Evolutionary conservation across 2,113 vertebrate species (phyloP), one percentile per base, ranked within the genome.

Genomic region (Callospermophilus lateralis): DNA sequence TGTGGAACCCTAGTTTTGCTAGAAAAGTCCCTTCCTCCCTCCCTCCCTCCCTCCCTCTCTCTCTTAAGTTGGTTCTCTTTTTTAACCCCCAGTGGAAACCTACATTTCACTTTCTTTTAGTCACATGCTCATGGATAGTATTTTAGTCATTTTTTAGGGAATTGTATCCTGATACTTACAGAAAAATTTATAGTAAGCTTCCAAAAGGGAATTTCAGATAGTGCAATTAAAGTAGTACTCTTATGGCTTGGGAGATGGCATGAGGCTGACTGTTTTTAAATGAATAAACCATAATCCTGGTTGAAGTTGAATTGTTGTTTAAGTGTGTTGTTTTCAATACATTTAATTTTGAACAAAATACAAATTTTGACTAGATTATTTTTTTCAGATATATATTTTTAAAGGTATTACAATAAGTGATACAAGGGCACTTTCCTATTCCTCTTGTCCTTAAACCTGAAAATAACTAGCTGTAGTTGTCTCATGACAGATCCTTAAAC

Each of bases 61-160:
- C 30, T 70, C 42, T 79, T 12, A 13, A 2, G 19, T 13, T 73
- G 39, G 39, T 63, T 30, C 26, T 20, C 32, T 86, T 93, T 94
- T 48, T 20, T 80, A 70, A 24, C 51, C 2, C n/a, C 45, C 39
- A 15, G 77, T 13, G 26, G 61, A 63, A 93, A 26, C 37, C n/a
- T 30, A 30, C 2, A 32, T 88, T 94, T 85, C 16, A 70, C 20
- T 83, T 93, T 96, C 51, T n/a, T 68, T 73, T 65, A 94, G 51
- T 93, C 68, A n/a, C 76, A 20, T 77, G 39, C 53, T 16, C 34
- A 22, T 89, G 26, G 48, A 26, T 73, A 17, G 22, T 92, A 48
- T 53, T 95, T 92, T 58, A 93, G 80, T 90, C 28, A 65, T 84
- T 90, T 90, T 78, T 94, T 72, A 67, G 92, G 51, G 34, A 39